Evolutionary conservation across 2,888 invertebrate species (phyloP), one percentile per base, ranked within the genome.

Genomic region (Xanthorhoe spadicearia): DNA sequence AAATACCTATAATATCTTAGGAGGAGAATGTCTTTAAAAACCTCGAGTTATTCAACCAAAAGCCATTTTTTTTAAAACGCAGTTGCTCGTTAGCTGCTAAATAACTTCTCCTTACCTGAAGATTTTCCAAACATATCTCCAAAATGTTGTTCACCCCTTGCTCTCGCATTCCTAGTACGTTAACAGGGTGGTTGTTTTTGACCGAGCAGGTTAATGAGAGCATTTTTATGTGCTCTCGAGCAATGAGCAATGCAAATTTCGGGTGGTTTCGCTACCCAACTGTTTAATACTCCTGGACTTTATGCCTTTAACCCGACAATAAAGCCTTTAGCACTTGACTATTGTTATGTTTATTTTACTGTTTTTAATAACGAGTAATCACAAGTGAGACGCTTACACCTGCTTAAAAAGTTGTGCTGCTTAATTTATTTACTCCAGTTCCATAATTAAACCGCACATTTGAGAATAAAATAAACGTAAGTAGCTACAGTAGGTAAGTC

Each of bases 201-300:
- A 85, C 86, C 87, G 84, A 85, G 83, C 88, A 89, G 89, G 91
- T 90, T 90, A 93, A 92, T 92, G 90, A 92, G 92, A 84, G 87
- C 83, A 89, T 91, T 92, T 92, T 92, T 92, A 91, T 88, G 90
- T 89, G 81, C 87, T 86, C 85, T 83, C 86, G 35, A 68, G 68
- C 92, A 90, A 91, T 91, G 90, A 92, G 90, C 92, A 92, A 93
- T 93, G 92, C 92, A 92, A 93, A 92, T 93, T 90, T 82, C 80
- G 85, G 82, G 86, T 83, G 86, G 86, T 87, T 87, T 81, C 50
- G 59, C 84, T 86, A 88, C 86, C 80, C 78, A 82, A 80, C 87
- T 85, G 88, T 90, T 89, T 89, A 90, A 90, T 88, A 78, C 85
- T 86, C 83, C 82, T 80, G 74, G 78, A 84, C 84, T 83, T 87